A percentile compares a stretch with the other conserved stretches of the same genome.
Evolutionary conservation across 2,888 invertebrate genomes (phyloP).

Genomic region (Sphaeridia pumilis): DNA sequence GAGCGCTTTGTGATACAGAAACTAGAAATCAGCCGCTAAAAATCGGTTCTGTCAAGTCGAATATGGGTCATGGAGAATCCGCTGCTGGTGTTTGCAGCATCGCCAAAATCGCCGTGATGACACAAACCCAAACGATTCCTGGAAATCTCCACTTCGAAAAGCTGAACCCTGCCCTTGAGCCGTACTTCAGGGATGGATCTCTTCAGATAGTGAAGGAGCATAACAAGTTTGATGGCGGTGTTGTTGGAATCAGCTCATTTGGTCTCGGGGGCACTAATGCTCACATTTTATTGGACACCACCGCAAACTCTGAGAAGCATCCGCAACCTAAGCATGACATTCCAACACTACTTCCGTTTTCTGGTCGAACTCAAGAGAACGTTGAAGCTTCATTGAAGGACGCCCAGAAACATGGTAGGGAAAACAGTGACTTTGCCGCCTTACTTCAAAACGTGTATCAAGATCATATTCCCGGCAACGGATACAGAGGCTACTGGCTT

Average conservation of each 20-base stretch:
- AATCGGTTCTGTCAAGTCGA: slow-evolving; percentile 48
- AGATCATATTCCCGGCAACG: slow-evolving; percentile 40
- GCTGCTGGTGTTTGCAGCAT: slow-evolving; percentile 39
- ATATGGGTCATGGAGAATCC: slow-evolving; percentile 49
- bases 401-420: slow-evolving; percentile 28
- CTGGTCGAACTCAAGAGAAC: slow-evolving; percentile 44
- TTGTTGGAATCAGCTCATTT: slow-evolving; percentile 10
- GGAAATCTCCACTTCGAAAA: slow-evolving; percentile 44
- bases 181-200: neutral
- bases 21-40: slow-evolving; percentile 40
- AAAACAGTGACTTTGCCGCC: slow-evolving; percentile 11
- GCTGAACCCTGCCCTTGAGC: slow-evolving; percentile 35
- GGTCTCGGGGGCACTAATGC: slow-evolving; percentile 10
- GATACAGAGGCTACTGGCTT: slow-evolving; percentile 42
- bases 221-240: slow-evolving; percentile 5
- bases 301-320: slow-evolving; percentile 42
- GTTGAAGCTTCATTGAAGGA: slow-evolving; percentile 38
- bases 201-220: slow-evolving; percentile 4
- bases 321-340: slow-evolving; percentile 38
- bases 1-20: slow-evolving; percentile 41
- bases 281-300: slow-evolving; percentile 5
- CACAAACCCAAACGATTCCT: slow-evolving; percentile 44
- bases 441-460: slow-evolving; percentile 38
- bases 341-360: slow-evolving; percentile 40
- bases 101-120: slow-evolving; percentile 44